Conservation (phyloP, 2,888 invertebrate species). For the Torymus tubicola region DNA sequence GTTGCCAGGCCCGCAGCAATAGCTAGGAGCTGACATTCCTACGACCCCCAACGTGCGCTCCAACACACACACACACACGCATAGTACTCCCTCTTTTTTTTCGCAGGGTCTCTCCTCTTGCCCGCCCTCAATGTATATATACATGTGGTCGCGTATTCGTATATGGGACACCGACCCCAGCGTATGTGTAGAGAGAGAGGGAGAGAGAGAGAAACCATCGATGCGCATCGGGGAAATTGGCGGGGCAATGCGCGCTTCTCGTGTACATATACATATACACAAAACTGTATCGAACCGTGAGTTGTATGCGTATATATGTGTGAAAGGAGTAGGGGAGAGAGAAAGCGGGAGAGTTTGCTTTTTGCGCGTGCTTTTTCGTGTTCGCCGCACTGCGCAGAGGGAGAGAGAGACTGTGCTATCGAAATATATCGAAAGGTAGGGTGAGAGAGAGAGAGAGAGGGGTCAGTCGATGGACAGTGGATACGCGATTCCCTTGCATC, state of each 20-base stretch:
- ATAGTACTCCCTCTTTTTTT: conserved; percentile 17
- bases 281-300: too few relatives aligned
- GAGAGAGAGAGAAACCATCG: too few relatives aligned
- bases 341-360: too few relatives aligned
- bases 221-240: conserved; percentile 55
- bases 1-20: conserved; percentile 69
- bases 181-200: background rate
- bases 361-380: too few relatives aligned
- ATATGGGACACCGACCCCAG: background rate
- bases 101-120: background rate
- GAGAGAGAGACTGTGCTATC: too few relatives aligned
- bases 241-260: too few relatives aligned
- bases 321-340: too few relatives aligned
- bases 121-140: background rate
- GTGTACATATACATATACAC: too few relatives aligned
- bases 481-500: conserved; percentile 66
- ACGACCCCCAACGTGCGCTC: background rate
- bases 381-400: too few relatives aligned
- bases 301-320: too few relatives aligned
- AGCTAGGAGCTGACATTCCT: conserved; percentile 64
- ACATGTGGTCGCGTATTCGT: background rate
- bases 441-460: too few relatives aligned
- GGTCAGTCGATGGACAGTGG: conserved; percentile 64
- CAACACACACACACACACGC: conserved; percentile 20
- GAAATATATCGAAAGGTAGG: too few relatives aligned